Evolutionary conservation across 2,113 vertebrate genomes (phyloP).

Genomic region (Brienomyrus brachyistius): DNA sequence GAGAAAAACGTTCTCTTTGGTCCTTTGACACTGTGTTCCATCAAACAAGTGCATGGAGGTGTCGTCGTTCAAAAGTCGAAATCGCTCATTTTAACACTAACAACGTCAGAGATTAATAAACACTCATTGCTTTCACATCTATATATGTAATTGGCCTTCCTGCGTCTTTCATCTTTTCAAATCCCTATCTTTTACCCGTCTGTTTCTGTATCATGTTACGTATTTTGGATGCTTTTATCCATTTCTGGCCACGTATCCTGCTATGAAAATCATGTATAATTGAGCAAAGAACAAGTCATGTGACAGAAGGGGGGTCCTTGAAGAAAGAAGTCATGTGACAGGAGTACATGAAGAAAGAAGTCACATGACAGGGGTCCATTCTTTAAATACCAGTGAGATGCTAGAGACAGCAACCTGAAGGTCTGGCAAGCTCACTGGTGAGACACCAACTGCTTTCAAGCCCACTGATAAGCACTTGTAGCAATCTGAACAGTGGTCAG

Average conservation of each 20-base stretch:
- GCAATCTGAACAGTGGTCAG: neutral
- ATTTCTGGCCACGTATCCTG: neutral
- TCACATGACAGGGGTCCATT: neutral
- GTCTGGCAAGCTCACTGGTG: neutral
- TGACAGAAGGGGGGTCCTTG: neutral
- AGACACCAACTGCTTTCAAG: neutral
- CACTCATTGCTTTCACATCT: neutral
- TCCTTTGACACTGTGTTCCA: constrained; percentile 10
- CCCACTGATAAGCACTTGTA: neutral
- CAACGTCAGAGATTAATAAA: neutral
- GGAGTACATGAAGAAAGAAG: neutral
- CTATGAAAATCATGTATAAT: neutral
- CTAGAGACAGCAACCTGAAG: neutral
- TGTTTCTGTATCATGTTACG: neutral
- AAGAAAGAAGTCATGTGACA: neutral
- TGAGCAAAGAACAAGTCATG: neutral
- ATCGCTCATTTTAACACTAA: neutral
- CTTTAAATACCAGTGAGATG: neutral
- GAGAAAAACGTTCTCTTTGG: constrained; percentile 24
- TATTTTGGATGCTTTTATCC: neutral
- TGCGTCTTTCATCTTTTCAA: neutral
- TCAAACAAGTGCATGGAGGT: neutral
- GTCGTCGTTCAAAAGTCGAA: neutral
- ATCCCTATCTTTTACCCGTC: neutral
- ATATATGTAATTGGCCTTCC: neutral